Base-by-base conservation (phyloP, 1,140 invertebrate species). In the Conus betulinus region DNA sequence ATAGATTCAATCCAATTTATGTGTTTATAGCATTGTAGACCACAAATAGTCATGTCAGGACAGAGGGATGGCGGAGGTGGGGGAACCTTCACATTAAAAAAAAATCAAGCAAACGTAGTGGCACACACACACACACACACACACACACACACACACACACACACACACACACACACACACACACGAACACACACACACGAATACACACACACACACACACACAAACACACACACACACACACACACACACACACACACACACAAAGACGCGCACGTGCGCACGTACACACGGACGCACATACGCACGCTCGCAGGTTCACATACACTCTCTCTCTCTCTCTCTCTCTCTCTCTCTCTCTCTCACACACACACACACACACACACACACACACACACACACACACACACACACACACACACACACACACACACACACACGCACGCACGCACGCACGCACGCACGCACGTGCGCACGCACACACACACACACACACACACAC, bases 361-460 rank as follows among this genome's bases (percentile, higher is more conserved):
- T 23, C 51, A 82, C n/a, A 25, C 60, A 51, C 76, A 85, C 87
- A 89, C 74, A 85, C 71, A 89, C 79, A 88, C 63, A 89, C 83
- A 85, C 25, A 88, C 53, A 84, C 51, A 88, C 27, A 89, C 82
- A 82, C 63, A 78, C 71, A 88, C 55, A 84, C 60, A 83, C 63
- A 84, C 20, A 74, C 71, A 88, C 55, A 84, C 74, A 52, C 71
- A 78, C 76, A 51, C 76, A 51, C 27, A 51, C 76, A 51, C 76
- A 7, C 76, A 78, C 27, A 51, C 76, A 78, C 76, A 51, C 76
- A 3, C n/a, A 51, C 10, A 39, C 76, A 39, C n/a, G n/a, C n/a
- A n/a, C 76, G 10, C 25, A 13, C 76, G 17, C 76, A 13, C 76
- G 17, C 39, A 11, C 76, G 20, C 76, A 78, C n/a, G 17, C 39